Conservation (phyloP, 1,140 invertebrate genomes). For the Hycleus phaleratus region DNA sequence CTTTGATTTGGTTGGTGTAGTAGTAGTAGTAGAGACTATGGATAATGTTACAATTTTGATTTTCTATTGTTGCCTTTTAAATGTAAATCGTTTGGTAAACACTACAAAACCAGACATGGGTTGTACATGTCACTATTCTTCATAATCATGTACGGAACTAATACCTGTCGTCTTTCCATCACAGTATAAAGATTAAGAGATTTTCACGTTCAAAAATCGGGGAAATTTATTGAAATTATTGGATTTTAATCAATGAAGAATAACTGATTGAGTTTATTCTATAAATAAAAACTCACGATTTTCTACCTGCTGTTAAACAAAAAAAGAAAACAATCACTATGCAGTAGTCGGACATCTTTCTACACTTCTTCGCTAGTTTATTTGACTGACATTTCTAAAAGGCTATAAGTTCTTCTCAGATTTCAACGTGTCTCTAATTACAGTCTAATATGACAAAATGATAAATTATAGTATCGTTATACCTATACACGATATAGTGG, state of each 20-base stretch:
- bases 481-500: no score
- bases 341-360: not conserved
- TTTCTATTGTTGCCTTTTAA: not conserved
- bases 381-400: not conserved
- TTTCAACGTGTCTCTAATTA: slow-evolving; percentile 12
- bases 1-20: no score
- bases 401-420: not conserved
- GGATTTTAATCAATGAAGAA: no score
- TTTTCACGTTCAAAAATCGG: no score
- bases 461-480: not conserved
- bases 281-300: no score
- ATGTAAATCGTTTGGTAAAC: not conserved
- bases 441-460: slow-evolving; percentile 12
- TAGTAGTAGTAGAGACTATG: no score
- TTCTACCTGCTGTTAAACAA: no score
- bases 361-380: not conserved
- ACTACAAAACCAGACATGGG: slow-evolving; percentile 25
- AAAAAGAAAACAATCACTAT: not conserved
- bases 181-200: no score
- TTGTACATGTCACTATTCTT: slow-evolving; percentile 23
- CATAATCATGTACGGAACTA: slow-evolving; percentile 30
- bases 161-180: slow-evolving; percentile 24
- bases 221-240: no score
- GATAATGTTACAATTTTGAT: no score
- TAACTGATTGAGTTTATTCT: no score